These are phyloP conservation scores for Orientallactaga sibirica DNA, from an alignment of 2,797 vertebrate genomes.

Conservation along the genomic window DNA sequence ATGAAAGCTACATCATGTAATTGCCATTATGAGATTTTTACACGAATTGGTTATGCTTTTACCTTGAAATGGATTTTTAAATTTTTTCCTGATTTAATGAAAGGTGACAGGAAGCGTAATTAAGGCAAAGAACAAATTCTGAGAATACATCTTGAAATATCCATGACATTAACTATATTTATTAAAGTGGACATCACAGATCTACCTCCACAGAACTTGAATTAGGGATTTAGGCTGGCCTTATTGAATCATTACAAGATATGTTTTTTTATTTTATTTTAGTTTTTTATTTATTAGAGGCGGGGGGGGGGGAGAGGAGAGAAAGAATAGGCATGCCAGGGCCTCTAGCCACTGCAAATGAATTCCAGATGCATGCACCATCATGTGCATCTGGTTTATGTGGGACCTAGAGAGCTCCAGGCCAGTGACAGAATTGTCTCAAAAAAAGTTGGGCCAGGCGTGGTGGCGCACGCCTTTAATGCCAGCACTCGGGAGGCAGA, in stretches of 20 bases:
- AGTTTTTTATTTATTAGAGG: too few relatives aligned
- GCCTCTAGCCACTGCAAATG: too few relatives aligned
- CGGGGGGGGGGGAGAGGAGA: too few relatives aligned
- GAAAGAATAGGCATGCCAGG: too few relatives aligned
- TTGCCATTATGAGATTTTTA: conserved; percentile 68
- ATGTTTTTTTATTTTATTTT: background rate
- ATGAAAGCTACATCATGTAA: conserved; percentile 66
- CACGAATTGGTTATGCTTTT: conserved; percentile 82
- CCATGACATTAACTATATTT: conserved; percentile 48
- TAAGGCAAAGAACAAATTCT: conserved; percentile 82
- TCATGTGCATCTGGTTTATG: too few relatives aligned
- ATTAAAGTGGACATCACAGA: conserved; percentile 23
- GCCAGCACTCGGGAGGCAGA: too few relatives aligned
- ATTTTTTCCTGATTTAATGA: conserved; percentile 82
- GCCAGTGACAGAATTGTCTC: too few relatives aligned
- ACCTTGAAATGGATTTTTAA: conserved; percentile 80
- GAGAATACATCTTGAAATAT: conserved; percentile 68
- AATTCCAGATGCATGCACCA: too few relatives aligned
- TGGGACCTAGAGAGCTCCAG: too few relatives aligned
- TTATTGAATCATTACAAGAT: background rate
- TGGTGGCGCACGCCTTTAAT: too few relatives aligned
- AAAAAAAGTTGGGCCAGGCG: too few relatives aligned
- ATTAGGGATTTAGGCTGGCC: background rate
- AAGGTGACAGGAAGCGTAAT: conserved; percentile 86
- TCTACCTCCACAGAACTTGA: background rate